Conservation (phyloP, 2,888 invertebrate genomes). For the Cryptus viduatorius region DNA sequence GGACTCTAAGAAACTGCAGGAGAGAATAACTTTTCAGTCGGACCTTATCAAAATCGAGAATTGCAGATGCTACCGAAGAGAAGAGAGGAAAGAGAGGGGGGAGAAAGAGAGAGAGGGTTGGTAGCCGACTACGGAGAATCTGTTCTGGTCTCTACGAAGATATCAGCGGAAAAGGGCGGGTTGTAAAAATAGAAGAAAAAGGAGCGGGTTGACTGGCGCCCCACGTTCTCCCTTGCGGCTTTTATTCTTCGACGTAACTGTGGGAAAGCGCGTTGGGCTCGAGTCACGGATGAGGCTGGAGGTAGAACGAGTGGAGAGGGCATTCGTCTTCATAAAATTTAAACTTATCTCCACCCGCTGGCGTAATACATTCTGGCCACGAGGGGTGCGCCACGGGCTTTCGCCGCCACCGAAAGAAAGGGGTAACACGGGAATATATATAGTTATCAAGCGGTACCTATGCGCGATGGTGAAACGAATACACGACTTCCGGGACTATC, state of each 20-base stretch:
- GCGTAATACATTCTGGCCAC: slow-evolving; percentile 60
- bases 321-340: slow-evolving; percentile 77
- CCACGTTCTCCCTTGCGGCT: slow-evolving; percentile 57
- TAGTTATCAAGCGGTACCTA: slow-evolving; percentile 7
- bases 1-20: slow-evolving; percentile 41
- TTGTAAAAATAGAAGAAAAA: slow-evolving; percentile 16
- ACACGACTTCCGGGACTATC: background rate
- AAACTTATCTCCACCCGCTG: slow-evolving; percentile 72
- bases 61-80: slow-evolving; percentile 52
- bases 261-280: slow-evolving; percentile 37
- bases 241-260: slow-evolving; percentile 57
- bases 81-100: background rate
- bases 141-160: slow-evolving; percentile 51
- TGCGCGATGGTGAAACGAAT: background rate
- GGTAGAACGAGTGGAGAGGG: slow-evolving; percentile 49
- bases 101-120: background rate
- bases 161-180: slow-evolving; percentile 35
- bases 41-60: slow-evolving; percentile 66
- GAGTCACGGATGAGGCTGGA: slow-evolving; percentile 47
- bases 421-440: slow-evolving; percentile 4
- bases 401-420: background rate
- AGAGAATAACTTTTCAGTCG: slow-evolving; percentile 60
- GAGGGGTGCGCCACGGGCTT: slow-evolving; percentile 21
- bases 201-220: slow-evolving; percentile 17
- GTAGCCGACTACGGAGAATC: slow-evolving; percentile 41